Conservation (phyloP, 2,797 vertebrate species). For the Nannoperca obscura region DNA sequence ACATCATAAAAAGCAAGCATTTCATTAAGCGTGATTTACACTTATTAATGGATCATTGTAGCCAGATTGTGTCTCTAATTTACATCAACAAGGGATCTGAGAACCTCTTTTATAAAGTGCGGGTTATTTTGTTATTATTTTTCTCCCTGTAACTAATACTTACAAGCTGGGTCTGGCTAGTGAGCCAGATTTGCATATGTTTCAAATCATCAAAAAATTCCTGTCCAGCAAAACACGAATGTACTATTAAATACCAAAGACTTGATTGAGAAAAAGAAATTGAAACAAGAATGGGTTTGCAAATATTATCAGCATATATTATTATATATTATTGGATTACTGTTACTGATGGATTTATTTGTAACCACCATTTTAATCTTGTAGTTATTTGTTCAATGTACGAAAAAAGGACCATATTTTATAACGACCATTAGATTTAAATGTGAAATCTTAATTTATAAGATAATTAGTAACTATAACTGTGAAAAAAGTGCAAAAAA, state of each 20-base stretch:
- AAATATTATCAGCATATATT: not conserved
- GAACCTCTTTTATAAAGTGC: not conserved
- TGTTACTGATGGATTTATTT: not conserved
- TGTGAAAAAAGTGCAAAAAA: not conserved
- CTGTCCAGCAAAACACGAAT: not conserved
- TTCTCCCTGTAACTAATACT: constrained; percentile 1
- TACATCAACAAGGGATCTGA: not conserved
- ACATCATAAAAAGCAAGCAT: constrained; percentile 16
- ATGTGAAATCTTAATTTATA: not conserved
- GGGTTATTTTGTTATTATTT: not conserved
- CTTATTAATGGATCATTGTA: not conserved
- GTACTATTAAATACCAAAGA: not conserved
- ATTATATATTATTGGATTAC: not conserved
- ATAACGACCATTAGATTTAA: not conserved
- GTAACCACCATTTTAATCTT: not conserved
- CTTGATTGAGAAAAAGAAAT: not conserved
- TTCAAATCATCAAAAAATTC: constrained; percentile 23
- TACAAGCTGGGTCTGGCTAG: not conserved
- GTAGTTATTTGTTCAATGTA: not conserved
- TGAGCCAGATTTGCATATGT: constrained; percentile 22
- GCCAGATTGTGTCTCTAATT: constrained; percentile 15
- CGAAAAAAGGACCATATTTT: not conserved
- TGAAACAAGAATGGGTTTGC: not conserved
- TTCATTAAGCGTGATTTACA: constrained; percentile 11
- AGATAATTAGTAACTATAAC: not conserved